These are phyloP conservation scores for Nomada fabriciana DNA, from an alignment of 2,888 invertebrate genomes.

Conservation along the genomic window DNA sequence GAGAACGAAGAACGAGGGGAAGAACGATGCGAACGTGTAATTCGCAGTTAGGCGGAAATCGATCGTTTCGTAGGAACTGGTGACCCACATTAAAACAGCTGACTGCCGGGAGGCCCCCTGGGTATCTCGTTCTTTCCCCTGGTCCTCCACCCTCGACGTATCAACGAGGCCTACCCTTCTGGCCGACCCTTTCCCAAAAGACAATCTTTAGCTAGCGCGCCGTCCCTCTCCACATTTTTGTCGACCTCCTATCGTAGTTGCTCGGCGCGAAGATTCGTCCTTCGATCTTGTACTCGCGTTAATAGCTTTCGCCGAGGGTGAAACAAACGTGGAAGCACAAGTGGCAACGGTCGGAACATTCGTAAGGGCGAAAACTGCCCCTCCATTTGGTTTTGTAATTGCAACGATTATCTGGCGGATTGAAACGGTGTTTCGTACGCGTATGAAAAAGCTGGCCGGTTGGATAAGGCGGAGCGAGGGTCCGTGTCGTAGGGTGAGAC, in stretches of 20 bases:
- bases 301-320: neutral
- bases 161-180: constrained; percentile 55
- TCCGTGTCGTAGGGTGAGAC: constrained; percentile 35
- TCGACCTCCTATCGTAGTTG: neutral
- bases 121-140: constrained; percentile 65
- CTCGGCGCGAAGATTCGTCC: neutral
- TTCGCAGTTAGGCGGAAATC: constrained; percentile 64
- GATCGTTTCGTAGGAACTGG: constrained; percentile 73
- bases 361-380: neutral
- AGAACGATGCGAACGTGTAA: constrained; percentile 31
- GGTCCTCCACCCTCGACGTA: constrained; percentile 44
- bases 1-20: neutral
- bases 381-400: constrained; percentile 13
- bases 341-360: neutral
- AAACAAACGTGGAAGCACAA: neutral
- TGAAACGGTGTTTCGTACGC: constrained; percentile 36
- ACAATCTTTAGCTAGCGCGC: constrained; percentile 30
- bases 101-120: constrained; percentile 67
- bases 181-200: constrained; percentile 54
- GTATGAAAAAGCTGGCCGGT: constrained; percentile 27
- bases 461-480: constrained; percentile 56
- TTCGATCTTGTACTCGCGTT: neutral
- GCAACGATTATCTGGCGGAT: constrained; percentile 33
- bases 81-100: constrained; percentile 82
- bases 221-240: constrained; percentile 33